These are phyloP conservation scores for Remorina albescens DNA, from an alignment of 2,797 vertebrate species.

Conservation along the genomic window DNA sequence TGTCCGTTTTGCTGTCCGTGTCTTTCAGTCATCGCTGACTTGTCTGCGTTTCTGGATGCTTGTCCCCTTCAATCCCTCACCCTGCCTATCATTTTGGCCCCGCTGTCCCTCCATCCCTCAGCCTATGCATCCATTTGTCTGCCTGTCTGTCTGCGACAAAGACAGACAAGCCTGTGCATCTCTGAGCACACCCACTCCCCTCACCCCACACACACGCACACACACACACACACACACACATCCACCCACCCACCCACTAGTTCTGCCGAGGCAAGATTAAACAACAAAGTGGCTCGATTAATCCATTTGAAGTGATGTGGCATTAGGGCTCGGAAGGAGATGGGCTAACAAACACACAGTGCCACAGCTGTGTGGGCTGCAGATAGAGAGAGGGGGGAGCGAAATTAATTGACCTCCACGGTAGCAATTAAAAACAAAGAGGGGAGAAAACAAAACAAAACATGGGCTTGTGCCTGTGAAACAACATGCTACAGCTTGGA, in stretches of 20 bases:
- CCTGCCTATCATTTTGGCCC: conserved; percentile 64
- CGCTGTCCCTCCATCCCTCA: conserved; percentile 50
- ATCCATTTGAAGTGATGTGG: conserved; percentile 85
- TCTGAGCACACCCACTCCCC: conserved; percentile 62
- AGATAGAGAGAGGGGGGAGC: conserved; percentile 81
- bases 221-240: conserved; percentile 48
- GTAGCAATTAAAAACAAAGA: conserved; percentile 86
- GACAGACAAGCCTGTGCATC: conserved; percentile 75
- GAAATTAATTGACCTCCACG: conserved; percentile 87
- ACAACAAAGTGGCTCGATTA: conserved; percentile 86
- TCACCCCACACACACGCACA: conserved; percentile 11
- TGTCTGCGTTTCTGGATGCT: conserved; percentile 36
- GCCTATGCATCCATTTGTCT: conserved; percentile 50
- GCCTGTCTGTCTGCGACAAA: conserved; percentile 71
- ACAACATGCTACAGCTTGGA: conserved; percentile 72
- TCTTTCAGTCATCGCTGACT: conserved; percentile 39
- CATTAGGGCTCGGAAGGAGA: conserved; percentile 85
- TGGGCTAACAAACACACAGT: conserved; percentile 80
- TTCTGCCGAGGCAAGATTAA: conserved; percentile 86
- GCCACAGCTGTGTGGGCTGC: conserved; percentile 82
- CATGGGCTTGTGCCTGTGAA: conserved; percentile 74
- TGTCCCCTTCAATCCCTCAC: conserved; percentile 57
- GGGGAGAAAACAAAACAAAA: conserved; percentile 81
- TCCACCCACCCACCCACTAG: conserved; percentile 77
- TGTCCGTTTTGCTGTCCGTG: conserved; percentile 29